Percentiles rank a stretch among this genome's conserved stretches.
Conservation (phyloP, 2,888 invertebrate species). For the Caenorhabditis afra region DNA sequence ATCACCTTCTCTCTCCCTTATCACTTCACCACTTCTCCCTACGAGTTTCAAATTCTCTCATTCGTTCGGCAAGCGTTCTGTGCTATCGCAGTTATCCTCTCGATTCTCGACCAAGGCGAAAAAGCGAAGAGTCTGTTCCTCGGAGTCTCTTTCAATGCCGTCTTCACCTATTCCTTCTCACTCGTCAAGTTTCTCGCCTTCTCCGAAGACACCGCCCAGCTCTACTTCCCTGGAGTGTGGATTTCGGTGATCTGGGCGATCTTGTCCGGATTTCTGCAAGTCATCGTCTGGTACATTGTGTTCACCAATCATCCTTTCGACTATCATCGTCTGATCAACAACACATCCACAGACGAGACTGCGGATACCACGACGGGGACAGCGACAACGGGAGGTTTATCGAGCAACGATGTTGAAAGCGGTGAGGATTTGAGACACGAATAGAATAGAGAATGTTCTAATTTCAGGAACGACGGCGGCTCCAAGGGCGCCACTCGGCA, state of each 20-base stretch:
- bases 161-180: conserved; percentile 65
- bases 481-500: conserved; percentile 20
- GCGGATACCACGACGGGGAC: conserved; percentile 11
- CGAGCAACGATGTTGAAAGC: conserved; percentile 17
- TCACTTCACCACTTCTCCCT: conserved; percentile 49
- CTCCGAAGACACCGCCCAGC: conserved; percentile 67
- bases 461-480: conserved; percentile 18
- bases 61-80: conserved; percentile 44
- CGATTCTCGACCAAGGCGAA: conserved; percentile 45
- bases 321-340: conserved; percentile 58
- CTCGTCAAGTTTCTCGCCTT: conserved; percentile 75
- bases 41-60: conserved; percentile 56
- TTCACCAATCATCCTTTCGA: conserved; percentile 51
- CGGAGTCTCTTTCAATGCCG: conserved; percentile 40
- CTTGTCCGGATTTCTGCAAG: conserved; percentile 41
- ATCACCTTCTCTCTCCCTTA: conserved; percentile 38
- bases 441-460: neutral
- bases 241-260: conserved; percentile 64
- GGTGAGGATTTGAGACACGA: conserved; percentile 10
- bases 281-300: conserved; percentile 60
- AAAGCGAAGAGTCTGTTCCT: conserved; percentile 35
- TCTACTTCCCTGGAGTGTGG: conserved; percentile 72
- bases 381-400: neutral
- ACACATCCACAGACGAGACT: conserved; percentile 4
- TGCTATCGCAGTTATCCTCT: conserved; percentile 39